Base-by-base conservation (phyloP, 23 tunicate species). In the Ciona savignyi region DNA sequence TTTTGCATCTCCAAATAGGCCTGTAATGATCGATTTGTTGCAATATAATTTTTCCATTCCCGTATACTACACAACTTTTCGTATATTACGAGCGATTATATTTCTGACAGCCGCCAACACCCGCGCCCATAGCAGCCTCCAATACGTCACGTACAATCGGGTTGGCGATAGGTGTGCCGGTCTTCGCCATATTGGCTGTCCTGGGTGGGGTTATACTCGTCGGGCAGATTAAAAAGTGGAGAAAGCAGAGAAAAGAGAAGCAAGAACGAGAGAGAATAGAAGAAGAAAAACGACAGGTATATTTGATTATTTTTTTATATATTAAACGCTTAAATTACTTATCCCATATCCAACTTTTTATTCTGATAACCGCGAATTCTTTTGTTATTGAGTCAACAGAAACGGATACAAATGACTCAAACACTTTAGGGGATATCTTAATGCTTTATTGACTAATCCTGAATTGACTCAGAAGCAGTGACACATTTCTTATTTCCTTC, bases 131-230 rank as follows among this genome's bases (percentile, higher is more conserved):
- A 11, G 76, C 76, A 4, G 78, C 89, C 25, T 75, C 76, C 23
- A 74, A 68, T 60, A 78, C 27, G 3, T 71, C 85, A 15, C 74
- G 68, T 25, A 74, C 73, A 3, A 70, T 83, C 25, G 90, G 74
- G 19, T 34, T 83, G 19, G 79, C 97, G 3, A 69, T 90, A 51
- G 90, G 85, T 23, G 68, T 84, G 32, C 97, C 97, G 1, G 25
- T 90, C 22, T 63, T 82, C 9, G 66, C 62, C 1, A 81, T 88
- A 0, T 62, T 78, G 4, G 69, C 66, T 35, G 72, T 82, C 6
- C 22, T 88, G 19, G 96, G 96, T 19, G 71, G 87, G n/a, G 83
- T 88, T 34, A 88, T 88, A 79, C 29, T 82, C 34, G 77, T 78
- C 27, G 96, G 96, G 0, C 96, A 88, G 77, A 32, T 88, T 0